A percentile compares a stretch with the other conserved stretches of the same genome.
Evolutionary conservation across 2,888 invertebrate genomes (phyloP).

Genomic region (Trilocha varians): DNA sequence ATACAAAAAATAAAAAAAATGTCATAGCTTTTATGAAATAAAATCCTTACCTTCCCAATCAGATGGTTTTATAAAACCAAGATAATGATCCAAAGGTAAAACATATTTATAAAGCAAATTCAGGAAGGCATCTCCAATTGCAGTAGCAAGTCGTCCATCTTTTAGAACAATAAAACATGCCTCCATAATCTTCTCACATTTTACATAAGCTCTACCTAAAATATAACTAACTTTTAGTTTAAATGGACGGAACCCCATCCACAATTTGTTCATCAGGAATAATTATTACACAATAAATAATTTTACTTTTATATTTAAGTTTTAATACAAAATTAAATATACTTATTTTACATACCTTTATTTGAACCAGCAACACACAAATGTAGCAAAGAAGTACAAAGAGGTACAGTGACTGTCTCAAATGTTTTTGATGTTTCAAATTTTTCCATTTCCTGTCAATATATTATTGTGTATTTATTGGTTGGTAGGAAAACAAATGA

Average conservation of each 20-base stretch:
- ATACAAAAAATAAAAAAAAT: background rate
- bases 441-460: conserved; percentile 67
- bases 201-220: conserved; percentile 49
- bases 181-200: conserved; percentile 47
- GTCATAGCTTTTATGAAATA: too few species aligned
- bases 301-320: too few species aligned
- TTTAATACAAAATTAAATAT: too few species aligned
- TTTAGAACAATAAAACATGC: conserved; percentile 49
- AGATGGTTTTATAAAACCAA: conserved; percentile 56
- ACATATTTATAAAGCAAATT: conserved; percentile 69
- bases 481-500: background rate
- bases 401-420: conserved; percentile 38
- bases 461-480: conserved; percentile 1
- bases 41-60: conserved; percentile 72
- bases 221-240: conserved; percentile 3
- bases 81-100: conserved; percentile 62
- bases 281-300: too few species aligned
- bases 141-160: conserved; percentile 36
- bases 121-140: conserved; percentile 69
- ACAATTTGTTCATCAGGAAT: background rate
- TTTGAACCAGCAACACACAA: conserved; percentile 57
- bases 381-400: conserved; percentile 49
- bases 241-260: background rate
- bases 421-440: conserved; percentile 56
- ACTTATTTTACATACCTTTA: conserved; percentile 40